Evolutionary conservation across 2,113 vertebrate species (phyloP).

Genomic region (Dipodomys stephensi): DNA sequence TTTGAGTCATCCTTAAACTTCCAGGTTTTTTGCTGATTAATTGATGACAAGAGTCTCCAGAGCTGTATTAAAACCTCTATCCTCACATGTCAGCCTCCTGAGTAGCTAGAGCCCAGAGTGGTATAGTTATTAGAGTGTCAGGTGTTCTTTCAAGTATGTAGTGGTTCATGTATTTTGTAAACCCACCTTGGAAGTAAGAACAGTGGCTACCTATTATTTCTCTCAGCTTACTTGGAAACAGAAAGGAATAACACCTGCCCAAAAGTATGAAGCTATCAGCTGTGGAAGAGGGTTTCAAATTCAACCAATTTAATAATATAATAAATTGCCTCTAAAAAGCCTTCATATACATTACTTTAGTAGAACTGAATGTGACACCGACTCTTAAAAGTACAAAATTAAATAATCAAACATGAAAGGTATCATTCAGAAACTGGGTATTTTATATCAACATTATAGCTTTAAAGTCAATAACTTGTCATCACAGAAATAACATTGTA

Average conservation of each 20-base stretch:
- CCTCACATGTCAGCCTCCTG: no score
- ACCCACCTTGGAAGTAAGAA: neutral
- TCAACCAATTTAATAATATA: neutral
- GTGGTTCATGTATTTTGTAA: neutral
- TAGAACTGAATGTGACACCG: neutral
- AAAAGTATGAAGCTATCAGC: no score
- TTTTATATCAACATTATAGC: neutral
- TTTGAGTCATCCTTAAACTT: no score
- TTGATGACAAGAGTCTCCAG: no score
- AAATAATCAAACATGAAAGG: neutral
- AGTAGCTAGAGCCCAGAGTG: no score
- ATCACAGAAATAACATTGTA: neutral
- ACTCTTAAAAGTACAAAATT: neutral
- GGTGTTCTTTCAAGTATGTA: neutral
- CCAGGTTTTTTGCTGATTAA: no score
- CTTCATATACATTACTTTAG: neutral
- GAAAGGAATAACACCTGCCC: fast-evolving
- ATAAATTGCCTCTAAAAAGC: neutral
- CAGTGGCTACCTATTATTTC: neutral
- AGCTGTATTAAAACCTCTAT: no score
- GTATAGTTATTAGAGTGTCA: neutral
- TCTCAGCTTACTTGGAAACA: neutral
- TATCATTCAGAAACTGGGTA: neutral
- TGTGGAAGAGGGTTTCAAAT: neutral
- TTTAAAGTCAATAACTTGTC: neutral